phyloP scores from a whole-genome alignment of 1,140 invertebrate genomes.

The Drosophila eugracilis region DNA sequence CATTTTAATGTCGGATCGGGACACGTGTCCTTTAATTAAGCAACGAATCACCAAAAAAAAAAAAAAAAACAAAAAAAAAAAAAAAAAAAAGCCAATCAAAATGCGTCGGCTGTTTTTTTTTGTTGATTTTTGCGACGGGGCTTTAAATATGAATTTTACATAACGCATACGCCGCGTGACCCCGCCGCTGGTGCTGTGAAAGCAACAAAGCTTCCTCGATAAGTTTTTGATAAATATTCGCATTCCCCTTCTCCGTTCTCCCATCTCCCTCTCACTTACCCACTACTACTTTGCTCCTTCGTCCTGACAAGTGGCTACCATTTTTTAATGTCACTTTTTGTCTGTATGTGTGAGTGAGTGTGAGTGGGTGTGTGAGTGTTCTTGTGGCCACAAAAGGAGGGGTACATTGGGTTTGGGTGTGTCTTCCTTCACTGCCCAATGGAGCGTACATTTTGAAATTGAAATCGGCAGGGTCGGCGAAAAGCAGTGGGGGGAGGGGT shows the following conservation, averaged over 20 bases:
- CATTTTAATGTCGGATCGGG: conserved; percentile 32
- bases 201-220: conserved; percentile 27
- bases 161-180: conserved; percentile 65
- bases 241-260: neutral
- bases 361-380: no score
- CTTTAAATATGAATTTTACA: conserved; percentile 41
- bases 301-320: conserved; percentile 73
- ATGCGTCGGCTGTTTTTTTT: conserved; percentile 27
- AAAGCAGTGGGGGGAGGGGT: conserved; percentile 3
- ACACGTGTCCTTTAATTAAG: conserved; percentile 43
- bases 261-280: no score
- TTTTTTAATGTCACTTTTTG: conserved; percentile 82
- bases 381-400: conserved; percentile 1
- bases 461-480: conserved; percentile 65
- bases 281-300: neutral
- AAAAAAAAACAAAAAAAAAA: no score
- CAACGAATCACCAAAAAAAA: neutral
- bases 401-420: no score
- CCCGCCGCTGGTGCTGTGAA: conserved; percentile 16
- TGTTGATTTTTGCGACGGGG: conserved; percentile 8
- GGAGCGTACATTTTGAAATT: conserved; percentile 81
- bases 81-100: conserved; percentile 44
- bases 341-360: no score
- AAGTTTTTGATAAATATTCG: conserved; percentile 63
- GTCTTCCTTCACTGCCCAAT: conserved; percentile 57